phyloP scores from a whole-genome alignment of 2,113 vertebrate species.

The Saccopteryx leptura region DNA sequence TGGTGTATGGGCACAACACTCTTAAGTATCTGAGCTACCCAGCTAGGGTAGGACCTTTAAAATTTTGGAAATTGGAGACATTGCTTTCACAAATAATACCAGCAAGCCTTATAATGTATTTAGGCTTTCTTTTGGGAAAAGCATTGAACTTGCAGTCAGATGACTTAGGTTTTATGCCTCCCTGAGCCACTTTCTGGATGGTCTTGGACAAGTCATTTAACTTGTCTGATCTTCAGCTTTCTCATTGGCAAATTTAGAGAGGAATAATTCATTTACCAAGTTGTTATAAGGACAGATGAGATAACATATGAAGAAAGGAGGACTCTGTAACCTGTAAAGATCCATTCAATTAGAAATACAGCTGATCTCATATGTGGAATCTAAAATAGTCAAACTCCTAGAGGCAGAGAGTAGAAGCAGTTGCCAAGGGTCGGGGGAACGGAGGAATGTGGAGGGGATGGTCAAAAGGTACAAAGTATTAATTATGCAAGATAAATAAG shows the following conservation, averaged over 20 bases:
- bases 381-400: background rate
- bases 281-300: background rate
- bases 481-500: background rate
- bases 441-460: background rate
- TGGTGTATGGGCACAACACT: no score
- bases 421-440: background rate
- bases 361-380: background rate
- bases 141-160: background rate
- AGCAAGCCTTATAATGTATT: background rate
- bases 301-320: background rate
- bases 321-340: background rate
- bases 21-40: no score
- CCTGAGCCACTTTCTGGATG: background rate
- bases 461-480: background rate
- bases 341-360: background rate
- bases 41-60: background rate
- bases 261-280: constrained; percentile 25
- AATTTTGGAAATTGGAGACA: constrained; percentile 1
- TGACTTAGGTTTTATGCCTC: background rate
- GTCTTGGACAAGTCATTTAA: background rate
- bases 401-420: background rate
- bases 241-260: background rate
- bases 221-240: background rate
- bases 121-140: background rate
- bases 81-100: background rate